phyloP scores from a whole-genome alignment of 2,888 invertebrate species.

The Ischnura elegans region DNA sequence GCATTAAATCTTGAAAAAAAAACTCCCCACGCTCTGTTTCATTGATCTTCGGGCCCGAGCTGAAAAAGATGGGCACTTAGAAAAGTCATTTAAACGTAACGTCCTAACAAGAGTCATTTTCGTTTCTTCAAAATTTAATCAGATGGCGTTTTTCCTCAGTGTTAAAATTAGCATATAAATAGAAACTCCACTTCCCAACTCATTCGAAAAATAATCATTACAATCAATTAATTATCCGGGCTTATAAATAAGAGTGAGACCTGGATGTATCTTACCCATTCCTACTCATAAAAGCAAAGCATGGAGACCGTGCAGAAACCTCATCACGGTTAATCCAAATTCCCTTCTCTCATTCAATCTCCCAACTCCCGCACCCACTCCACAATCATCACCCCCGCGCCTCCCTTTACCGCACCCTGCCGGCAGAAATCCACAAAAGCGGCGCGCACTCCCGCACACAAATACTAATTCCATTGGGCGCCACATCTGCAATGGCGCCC shows the following conservation, averaged over 20 bases:
- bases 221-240: not conserved
- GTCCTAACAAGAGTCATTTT: too few relatives aligned
- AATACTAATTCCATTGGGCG: slow-evolving; percentile 48
- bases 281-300: not conserved
- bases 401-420: not conserved
- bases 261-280: not conserved
- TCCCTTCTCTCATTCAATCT: not conserved
- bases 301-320: not conserved
- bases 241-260: not conserved
- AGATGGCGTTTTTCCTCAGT: not conserved
- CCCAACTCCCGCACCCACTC: not conserved
- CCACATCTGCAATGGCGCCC: slow-evolving; percentile 62
- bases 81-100: too few relatives aligned
- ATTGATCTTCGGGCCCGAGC: too few relatives aligned
- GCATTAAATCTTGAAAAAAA: too few relatives aligned
- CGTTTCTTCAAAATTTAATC: too few relatives aligned
- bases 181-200: not conserved
- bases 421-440: not conserved
- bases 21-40: too few relatives aligned
- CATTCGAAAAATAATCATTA: not conserved
- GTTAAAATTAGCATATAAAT: not conserved
- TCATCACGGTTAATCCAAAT: slow-evolving; percentile 53
- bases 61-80: too few relatives aligned
- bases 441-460: not conserved
- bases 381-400: not conserved